Evolutionary conservation across 2,113 vertebrate genomes (phyloP).

Genomic region (Ammodytes marinus): DNA sequence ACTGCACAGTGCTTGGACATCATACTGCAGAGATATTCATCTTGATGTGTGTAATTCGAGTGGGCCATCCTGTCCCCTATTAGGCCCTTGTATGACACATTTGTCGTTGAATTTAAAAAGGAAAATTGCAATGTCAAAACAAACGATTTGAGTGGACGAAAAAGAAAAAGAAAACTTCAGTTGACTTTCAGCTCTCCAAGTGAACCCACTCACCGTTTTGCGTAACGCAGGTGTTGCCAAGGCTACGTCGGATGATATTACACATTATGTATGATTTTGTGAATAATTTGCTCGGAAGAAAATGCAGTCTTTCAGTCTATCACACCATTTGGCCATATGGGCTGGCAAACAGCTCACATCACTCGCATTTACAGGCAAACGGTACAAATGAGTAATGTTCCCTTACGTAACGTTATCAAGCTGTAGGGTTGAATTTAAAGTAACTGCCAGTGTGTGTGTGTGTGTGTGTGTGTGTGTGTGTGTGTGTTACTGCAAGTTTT

Average conservation of each 20-base stretch:
- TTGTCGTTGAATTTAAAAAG: not conserved
- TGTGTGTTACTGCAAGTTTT: too few species aligned
- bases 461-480: constrained; percentile 9
- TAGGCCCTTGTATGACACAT: not conserved
- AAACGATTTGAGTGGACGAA: not conserved
- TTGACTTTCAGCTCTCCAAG: not conserved
- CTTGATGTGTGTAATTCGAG: not conserved
- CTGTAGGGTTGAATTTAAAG: constrained; percentile 14
- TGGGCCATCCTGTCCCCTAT: not conserved
- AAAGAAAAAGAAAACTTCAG: not conserved
- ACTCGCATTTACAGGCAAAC: constrained; percentile 22
- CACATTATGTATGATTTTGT: constrained; percentile 31
- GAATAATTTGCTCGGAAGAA: constrained; percentile 36
- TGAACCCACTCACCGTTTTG: constrained; percentile 12
- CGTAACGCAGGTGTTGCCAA: constrained; percentile 12
- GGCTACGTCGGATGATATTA: constrained; percentile 6
- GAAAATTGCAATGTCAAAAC: not conserved
- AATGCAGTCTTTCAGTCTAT: constrained; percentile 16
- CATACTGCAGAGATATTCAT: constrained; percentile 6
- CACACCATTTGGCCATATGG: constrained; percentile 20
- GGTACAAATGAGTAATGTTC: constrained; percentile 46
- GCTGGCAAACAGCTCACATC: constrained; percentile 47
- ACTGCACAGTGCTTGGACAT: not conserved
- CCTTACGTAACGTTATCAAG: constrained; percentile 30
- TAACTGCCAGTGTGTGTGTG: not conserved